phyloP scores from a whole-genome alignment of 2,888 invertebrate genomes.

The Labia minor region DNA sequence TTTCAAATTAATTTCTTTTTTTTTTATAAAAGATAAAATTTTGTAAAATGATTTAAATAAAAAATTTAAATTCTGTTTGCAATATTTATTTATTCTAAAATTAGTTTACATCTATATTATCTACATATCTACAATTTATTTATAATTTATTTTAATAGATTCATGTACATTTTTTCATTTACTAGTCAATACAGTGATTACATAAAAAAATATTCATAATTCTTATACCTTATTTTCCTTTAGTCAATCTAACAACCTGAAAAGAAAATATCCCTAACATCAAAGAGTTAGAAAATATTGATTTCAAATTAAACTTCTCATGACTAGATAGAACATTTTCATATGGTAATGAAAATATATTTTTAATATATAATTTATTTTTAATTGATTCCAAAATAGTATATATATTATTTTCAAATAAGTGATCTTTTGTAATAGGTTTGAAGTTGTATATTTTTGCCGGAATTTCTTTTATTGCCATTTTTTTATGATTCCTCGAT shows the following conservation, averaged over 20 bases:
- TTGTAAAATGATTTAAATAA: too few relatives aligned
- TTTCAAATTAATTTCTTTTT: too few relatives aligned
- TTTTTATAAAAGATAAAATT: too few relatives aligned
- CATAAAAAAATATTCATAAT: too few relatives aligned
- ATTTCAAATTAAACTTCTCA: background rate
- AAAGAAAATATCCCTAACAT: background rate
- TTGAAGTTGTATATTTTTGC: too few relatives aligned
- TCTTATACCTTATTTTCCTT: background rate
- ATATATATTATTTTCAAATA: background rate
- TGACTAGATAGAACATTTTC: too few relatives aligned
- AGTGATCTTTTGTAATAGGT: too few relatives aligned
- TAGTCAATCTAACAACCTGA: background rate
- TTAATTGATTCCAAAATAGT: constrained; percentile 8
- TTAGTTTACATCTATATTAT: background rate
- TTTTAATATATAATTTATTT: too few relatives aligned
- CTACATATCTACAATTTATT: constrained; percentile 3
- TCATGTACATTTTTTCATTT: background rate
- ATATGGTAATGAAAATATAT: too few relatives aligned
- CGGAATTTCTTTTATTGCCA: too few relatives aligned
- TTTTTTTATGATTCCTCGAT: too few relatives aligned
- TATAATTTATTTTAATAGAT: background rate
- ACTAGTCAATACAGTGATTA: background rate
- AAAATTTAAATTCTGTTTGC: background rate
- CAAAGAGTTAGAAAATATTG: background rate
- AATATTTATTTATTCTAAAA: background rate